Conservation (phyloP, 2,797 vertebrate genomes). For the Phrynocephalus guinanensis region DNA sequence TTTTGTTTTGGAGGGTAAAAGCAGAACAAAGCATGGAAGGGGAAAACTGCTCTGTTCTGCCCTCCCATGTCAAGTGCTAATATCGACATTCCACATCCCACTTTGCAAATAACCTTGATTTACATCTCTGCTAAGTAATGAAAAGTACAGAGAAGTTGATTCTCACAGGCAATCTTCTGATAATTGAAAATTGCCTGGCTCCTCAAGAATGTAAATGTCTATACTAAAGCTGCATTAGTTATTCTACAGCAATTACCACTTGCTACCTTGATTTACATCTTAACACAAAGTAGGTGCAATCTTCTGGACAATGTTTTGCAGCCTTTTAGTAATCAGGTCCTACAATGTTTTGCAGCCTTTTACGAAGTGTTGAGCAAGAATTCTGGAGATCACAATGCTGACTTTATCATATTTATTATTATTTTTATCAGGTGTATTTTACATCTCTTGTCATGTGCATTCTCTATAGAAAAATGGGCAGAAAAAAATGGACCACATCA, state of each 20-base stretch:
- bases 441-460: no score
- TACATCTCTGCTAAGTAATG: no score
- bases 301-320: conserved; percentile 13
- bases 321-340: background rate
- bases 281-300: conserved; percentile 55
- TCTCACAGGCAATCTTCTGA: conserved; percentile 47
- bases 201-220: conserved; percentile 55
- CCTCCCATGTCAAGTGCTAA: no score
- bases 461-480: no score
- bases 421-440: background rate
- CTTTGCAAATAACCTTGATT: no score
- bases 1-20: no score
- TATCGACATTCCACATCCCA: no score
- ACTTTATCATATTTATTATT: background rate
- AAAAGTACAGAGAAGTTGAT: no score
- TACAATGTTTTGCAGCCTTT: conserved; percentile 1
- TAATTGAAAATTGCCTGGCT: no score
- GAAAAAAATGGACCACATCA: no score
- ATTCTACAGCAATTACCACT: conserved; percentile 52
- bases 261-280: conserved; percentile 54
- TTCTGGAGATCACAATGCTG: background rate
- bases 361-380: conserved; percentile 1
- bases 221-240: conserved; percentile 52
- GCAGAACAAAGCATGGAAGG: no score
- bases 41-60: no score